Percentiles rank a stretch among this genome's conserved stretches.
These are phyloP conservation scores for Phyllotreta striolata DNA, from an alignment of 2,888 invertebrate species.

Conservation along the genomic window DNA sequence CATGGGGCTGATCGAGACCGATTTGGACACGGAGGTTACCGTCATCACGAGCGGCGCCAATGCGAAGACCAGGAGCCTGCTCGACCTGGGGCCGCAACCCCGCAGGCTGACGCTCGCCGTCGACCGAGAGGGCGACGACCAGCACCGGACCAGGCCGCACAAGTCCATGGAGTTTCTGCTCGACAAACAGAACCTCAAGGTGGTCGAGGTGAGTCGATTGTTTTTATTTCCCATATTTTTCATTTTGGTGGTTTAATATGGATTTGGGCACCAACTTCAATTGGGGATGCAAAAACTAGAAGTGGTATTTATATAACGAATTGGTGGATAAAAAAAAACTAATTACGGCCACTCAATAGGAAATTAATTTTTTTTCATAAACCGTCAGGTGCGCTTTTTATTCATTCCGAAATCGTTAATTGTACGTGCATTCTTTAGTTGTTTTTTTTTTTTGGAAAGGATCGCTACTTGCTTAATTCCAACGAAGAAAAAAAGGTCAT, in stretches of 20 bases:
- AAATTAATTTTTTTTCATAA: too few relatives aligned
- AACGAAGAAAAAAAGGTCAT: too few relatives aligned
- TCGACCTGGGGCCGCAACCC: constrained; percentile 67
- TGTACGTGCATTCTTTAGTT: too few relatives aligned
- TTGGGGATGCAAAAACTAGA: too few relatives aligned
- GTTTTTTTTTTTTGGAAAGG: too few relatives aligned
- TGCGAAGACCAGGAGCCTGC: constrained; percentile 71
- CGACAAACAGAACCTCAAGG: constrained; percentile 90
- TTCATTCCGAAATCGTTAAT: too few relatives aligned
- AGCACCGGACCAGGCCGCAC: constrained; percentile 66
- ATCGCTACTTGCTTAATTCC: too few relatives aligned
- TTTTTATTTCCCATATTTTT: neutral
- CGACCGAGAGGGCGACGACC: constrained; percentile 60
- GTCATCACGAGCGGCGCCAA: constrained; percentile 62
- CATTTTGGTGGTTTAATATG: neutral
- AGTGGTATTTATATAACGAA: too few relatives aligned
- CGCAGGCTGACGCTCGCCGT: constrained; percentile 63
- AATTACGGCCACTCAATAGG: too few relatives aligned
- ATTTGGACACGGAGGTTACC: constrained; percentile 81
- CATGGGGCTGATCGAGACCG: constrained; percentile 85
- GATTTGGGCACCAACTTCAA: neutral
- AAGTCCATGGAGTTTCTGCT: constrained; percentile 96
- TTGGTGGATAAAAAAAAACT: too few relatives aligned
- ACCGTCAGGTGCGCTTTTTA: too few relatives aligned
- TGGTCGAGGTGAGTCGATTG: constrained; percentile 56